Evolutionary conservation across 2,113 vertebrate genomes (phyloP), one percentile per base, ranked within the genome.

Genomic region (Seriola rivoliana): DNA sequence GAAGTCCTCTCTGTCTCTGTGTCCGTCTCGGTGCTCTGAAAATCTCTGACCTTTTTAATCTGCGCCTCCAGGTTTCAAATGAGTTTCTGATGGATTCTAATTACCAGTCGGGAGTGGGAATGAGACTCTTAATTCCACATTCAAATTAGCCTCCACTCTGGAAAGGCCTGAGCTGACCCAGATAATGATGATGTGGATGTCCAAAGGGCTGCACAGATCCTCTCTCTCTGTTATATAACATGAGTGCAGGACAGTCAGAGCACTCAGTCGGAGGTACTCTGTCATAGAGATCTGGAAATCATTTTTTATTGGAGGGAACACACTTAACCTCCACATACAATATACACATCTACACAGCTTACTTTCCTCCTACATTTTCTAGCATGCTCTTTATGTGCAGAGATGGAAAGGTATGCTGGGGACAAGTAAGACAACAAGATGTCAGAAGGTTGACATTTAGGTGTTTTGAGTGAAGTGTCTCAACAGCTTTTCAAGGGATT

Each of bases 81-180:
- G 54, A 83, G 68, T 75, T 78, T 72, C 68, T 85, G 85, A 83
- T 74, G 79, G 80, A 75, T 44, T 68, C 52, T 71, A 80, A 85
- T 80, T 74, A 77, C 59, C 67, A 60, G 46, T 0, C 78, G 59
- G 71, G 58, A 79, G 76, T 32, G 40, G 54, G 58, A 81, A 63
- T 38, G 46, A 67, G 84, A 71, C 50, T 67, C 59, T 80, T 81
- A 75, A 85, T 71, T 75, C 54, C 48, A 21, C 16, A 32, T 70
- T 57, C 0, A 52, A 79, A 77, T 82, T 65, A 80, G 42, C 73
- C 62, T 77, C 38, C 11, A 55, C 78, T 71, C 76, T 11, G 44
- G 23, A 66, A 38, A 66, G 46, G 69, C 67, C 55, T 42, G 8
- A 8, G 75, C 74, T 44, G 79, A 70, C 84, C 84, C 71, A 74